Evolutionary conservation across 2,888 invertebrate genomes (phyloP).

Genomic region (Hirtodrosophila trivittata): DNA sequence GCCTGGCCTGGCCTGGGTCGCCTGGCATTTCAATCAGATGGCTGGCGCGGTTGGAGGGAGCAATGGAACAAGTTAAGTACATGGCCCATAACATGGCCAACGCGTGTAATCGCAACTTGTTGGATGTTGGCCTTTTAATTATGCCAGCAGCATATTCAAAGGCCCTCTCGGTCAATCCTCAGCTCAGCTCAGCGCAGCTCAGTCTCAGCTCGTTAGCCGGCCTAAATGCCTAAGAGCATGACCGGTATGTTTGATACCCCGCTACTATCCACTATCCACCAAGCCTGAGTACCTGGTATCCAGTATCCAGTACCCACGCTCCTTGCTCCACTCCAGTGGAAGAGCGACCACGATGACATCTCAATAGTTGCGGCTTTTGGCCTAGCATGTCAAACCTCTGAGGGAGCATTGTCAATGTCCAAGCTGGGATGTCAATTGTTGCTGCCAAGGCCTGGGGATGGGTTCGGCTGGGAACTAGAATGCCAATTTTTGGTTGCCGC

Average conservation of each 20-base stretch:
- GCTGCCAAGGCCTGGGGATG: background rate
- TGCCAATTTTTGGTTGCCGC: slow-evolving; percentile 18
- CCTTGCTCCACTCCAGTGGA: no score
- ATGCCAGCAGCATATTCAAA: slow-evolving; percentile 69
- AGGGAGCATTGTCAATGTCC: slow-evolving; percentile 74
- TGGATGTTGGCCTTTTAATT: slow-evolving; percentile 64
- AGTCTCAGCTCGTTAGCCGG: slow-evolving; percentile 54
- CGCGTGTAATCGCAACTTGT: slow-evolving; percentile 76
- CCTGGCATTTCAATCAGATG: slow-evolving; percentile 72
- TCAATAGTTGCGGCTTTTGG: slow-evolving; percentile 67
- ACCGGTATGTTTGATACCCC: slow-evolving; percentile 60
- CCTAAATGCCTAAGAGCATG: slow-evolving; percentile 36
- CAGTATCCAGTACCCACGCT: background rate
- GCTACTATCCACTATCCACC: background rate
- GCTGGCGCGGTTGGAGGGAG: slow-evolving; percentile 15
- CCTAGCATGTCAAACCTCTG: slow-evolving; percentile 68
- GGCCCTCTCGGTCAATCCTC: slow-evolving; percentile 50
- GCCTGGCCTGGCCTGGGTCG: slow-evolving; percentile 32
- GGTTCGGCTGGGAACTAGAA: slow-evolving; percentile 11
- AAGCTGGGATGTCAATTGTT: slow-evolving; percentile 57
- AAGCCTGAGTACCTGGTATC: no score
- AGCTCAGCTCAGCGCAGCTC: slow-evolving; percentile 1
- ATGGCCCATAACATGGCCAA: slow-evolving; percentile 75
- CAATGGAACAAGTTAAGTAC: slow-evolving; percentile 61
- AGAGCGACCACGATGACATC: slow-evolving; percentile 72